Evolutionary conservation across 2,888 invertebrate species (phyloP), one percentile per base, ranked within the genome.

Genomic region (Standfussiana lucernea): DNA sequence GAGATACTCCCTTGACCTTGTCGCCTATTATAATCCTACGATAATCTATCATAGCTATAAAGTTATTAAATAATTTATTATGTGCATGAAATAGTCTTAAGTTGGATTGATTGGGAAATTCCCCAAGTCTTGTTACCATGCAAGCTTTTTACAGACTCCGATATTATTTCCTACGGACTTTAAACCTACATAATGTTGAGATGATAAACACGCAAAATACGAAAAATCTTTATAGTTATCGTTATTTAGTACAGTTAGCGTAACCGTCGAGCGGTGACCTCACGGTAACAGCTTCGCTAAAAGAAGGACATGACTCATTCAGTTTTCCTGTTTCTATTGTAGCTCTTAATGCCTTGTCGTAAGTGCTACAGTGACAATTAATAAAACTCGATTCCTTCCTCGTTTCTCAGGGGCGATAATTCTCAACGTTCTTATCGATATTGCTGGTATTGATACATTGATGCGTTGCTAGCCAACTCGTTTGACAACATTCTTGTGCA

Each of bases 221-320:
- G 18, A 40, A 64, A 35, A 47, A 56, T 47, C 10, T 65, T 40
- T 37, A n/a, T 24, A 71, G 61, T 50, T 66, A 74, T 66, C 24
- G 40, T 56, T 79, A 42, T 72, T 72, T 72, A 79, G 37, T 79
- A 61, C 67, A 68, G 68, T 67, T 72, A 84, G 65, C 68, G n/a
- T n/a, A n/a, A n/a, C n/a, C n/a, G 66, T 59, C 21, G 50, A 69
- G 53, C 69, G 75, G 72, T 87, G 87, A 88, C 88, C 80, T 87
- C 86, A 87, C 66, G 37, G 45, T 69, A 86, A 67, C 73, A 80
- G 68, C 84, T 56, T 75, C 42, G 77, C 82, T 86, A 82, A 75
- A 88, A 80, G 68, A 66, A 74, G 86, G 67, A 62, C 76, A 80
- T 88, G 87, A 87, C 35, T 88, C 87, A 87, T 72, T n/a, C 32